These are phyloP conservation scores for Maniola hyperantus DNA, from an alignment of 2,888 invertebrate species.

Conservation along the genomic window DNA sequence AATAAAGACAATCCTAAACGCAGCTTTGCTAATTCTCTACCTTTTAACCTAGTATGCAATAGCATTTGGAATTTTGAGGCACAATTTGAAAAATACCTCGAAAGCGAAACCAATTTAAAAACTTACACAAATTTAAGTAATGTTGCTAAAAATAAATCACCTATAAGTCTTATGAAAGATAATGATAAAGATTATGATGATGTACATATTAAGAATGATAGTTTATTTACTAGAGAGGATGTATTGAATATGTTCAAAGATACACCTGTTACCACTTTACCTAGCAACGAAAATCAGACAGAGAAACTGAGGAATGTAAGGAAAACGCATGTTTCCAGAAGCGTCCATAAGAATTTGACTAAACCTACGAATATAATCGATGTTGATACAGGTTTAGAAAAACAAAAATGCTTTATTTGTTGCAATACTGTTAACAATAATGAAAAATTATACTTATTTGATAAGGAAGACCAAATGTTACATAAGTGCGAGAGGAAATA, in stretches of 20 bases:
- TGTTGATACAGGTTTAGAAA: constrained; percentile 60
- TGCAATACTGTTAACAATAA: constrained; percentile 59
- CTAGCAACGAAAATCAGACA: constrained; percentile 56
- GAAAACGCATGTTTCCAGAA: constrained; percentile 69
- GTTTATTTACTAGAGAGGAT: constrained; percentile 65
- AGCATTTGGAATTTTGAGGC: constrained; percentile 68
- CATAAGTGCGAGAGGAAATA: constrained; percentile 66
- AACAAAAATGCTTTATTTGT: constrained; percentile 70
- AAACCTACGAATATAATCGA: constrained; percentile 52
- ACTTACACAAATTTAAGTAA: constrained; percentile 60
- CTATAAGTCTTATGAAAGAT: constrained; percentile 57
- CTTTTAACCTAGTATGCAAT: constrained; percentile 69
- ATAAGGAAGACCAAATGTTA: constrained; percentile 73
- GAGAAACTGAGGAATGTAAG: constrained; percentile 67
- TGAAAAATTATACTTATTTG: constrained; percentile 71
- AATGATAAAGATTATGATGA: constrained; percentile 53
- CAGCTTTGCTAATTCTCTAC: constrained; percentile 65
- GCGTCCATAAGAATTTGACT: constrained; percentile 58
- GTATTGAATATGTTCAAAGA: constrained; percentile 76
- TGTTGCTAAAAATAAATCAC: constrained; percentile 58
- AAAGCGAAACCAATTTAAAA: constrained; percentile 61
- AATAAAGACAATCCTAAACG: constrained; percentile 59
- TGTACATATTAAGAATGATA: constrained; percentile 46
- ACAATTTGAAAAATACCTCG: constrained; percentile 69
- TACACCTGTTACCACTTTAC: constrained; percentile 67